Evolutionary conservation across 1,140 invertebrate genomes (phyloP).

Genomic region (Zaprionus nigranus): DNA sequence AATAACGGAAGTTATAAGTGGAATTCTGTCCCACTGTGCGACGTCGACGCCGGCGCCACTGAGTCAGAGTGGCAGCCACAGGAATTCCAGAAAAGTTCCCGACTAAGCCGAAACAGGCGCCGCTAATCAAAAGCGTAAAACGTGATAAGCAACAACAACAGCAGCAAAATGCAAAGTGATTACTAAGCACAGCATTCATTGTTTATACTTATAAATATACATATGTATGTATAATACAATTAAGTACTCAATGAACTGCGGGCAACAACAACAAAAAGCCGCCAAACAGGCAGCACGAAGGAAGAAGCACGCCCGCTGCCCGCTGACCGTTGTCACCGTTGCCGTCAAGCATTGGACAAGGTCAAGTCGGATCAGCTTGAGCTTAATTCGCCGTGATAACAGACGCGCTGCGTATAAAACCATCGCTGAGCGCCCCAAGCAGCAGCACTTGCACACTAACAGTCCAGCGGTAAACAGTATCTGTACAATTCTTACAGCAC

Average conservation of each 20-base stretch:
- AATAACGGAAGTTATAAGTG: too few relatives aligned
- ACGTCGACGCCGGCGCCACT: slow-evolving; percentile 1
- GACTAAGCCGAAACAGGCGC: slow-evolving; percentile 46
- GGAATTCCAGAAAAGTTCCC: slow-evolving; percentile 67
- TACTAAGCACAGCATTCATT: slow-evolving; percentile 37
- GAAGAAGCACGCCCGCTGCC: slow-evolving; percentile 44
- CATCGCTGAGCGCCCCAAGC: slow-evolving; percentile 32
- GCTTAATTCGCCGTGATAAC: slow-evolving; percentile 40
- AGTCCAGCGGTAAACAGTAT: slow-evolving; percentile 38
- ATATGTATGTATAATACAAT: slow-evolving; percentile 51
- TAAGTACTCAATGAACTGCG: slow-evolving; percentile 80
- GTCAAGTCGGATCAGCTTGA: slow-evolving; percentile 49
- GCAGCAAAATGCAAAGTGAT: slow-evolving; percentile 18
- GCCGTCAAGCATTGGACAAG: slow-evolving; percentile 53
- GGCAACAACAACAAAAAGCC: slow-evolving; percentile 57
- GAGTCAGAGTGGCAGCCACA: slow-evolving; percentile 48
- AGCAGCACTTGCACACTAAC: slow-evolving; percentile 57
- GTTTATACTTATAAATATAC: slow-evolving; percentile 30
- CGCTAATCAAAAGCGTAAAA: slow-evolving; percentile 45
- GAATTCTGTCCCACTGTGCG: too few relatives aligned
- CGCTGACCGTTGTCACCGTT: neutral
- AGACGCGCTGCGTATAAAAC: slow-evolving; percentile 60
- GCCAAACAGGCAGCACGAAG: slow-evolving; percentile 69
- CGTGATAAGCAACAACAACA: slow-evolving; percentile 61
- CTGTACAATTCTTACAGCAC: neutral